phyloP scores from a whole-genome alignment of 2,797 vertebrate genomes.

The Emydoidea blandingii region DNA sequence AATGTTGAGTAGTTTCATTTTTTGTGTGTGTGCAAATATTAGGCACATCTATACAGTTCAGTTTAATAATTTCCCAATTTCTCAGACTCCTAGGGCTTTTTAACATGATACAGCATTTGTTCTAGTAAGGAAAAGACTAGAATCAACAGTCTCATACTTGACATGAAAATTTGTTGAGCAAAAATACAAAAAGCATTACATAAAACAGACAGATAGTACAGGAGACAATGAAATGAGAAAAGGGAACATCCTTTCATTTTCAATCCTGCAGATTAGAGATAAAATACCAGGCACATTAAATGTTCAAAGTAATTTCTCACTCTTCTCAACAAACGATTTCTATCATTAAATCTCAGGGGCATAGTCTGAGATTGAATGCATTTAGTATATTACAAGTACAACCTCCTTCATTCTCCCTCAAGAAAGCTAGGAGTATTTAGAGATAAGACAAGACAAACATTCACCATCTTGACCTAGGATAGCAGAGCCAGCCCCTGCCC shows the following conservation, averaged over 20 bases:
- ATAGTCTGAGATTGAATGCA: not conserved
- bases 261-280: slow-evolving; percentile 11
- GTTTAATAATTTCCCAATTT: not conserved
- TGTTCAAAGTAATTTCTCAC: slow-evolving; percentile 24
- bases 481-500: not conserved
- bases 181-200: not conserved
- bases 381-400: not conserved
- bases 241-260: slow-evolving; percentile 22
- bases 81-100: not conserved
- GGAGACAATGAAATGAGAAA: not conserved
- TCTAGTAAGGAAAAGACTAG: not conserved
- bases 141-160: not conserved
- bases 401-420: not conserved
- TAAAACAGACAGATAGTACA: not conserved
- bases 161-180: slow-evolving; percentile 1
- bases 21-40: not conserved
- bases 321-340: slow-evolving; percentile 23
- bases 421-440: not conserved
- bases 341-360: not conserved
- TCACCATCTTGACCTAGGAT: not conserved
- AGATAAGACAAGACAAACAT: not conserved
- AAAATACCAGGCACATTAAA: slow-evolving; percentile 16
- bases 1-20: not conserved
- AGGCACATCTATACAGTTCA: not conserved
- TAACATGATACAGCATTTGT: not conserved